Percentiles rank a stretch among this genome's conserved stretches.
Evolutionary conservation across 2,797 vertebrate genomes (phyloP).

Genomic region (Acanthornis magna): DNA sequence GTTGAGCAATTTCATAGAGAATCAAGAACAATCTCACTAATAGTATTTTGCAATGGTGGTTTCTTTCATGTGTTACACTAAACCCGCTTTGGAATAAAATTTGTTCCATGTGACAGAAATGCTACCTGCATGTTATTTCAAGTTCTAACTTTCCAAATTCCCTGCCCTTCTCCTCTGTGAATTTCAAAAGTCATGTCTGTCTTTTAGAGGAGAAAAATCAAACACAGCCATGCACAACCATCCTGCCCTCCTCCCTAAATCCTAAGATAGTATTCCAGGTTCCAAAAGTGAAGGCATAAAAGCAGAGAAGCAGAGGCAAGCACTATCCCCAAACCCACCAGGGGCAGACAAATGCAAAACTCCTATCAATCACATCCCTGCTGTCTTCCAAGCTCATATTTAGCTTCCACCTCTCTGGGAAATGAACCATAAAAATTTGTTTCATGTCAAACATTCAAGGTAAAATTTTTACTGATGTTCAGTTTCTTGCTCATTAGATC

Average conservation of each 20-base stretch:
- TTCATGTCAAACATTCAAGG: not conserved
- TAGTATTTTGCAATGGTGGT: not conserved
- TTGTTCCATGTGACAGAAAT: not conserved
- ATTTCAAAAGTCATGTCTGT: not conserved
- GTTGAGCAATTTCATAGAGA: not conserved
- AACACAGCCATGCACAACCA: not conserved
- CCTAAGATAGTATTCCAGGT: not conserved
- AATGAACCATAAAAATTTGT: fast-evolving
- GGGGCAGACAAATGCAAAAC: not conserved
- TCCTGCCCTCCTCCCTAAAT: not conserved
- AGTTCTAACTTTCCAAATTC: not conserved
- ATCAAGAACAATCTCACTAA: not conserved
- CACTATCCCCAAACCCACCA: not conserved
- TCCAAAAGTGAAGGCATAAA: not conserved
- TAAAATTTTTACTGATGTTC: not conserved
- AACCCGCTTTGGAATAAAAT: not conserved
- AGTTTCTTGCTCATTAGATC: not conserved
- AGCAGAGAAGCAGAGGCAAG: not conserved
- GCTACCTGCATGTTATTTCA: not conserved
- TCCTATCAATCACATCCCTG: not conserved
- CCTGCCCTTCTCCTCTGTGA: not conserved
- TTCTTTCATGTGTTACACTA: not conserved
- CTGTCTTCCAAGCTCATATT: not conserved
- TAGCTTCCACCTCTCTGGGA: not conserved
- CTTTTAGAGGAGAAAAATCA: not conserved